These are phyloP conservation scores for Otus sunia DNA, from an alignment of 2,113 vertebrate genomes.

Conservation along the genomic window DNA sequence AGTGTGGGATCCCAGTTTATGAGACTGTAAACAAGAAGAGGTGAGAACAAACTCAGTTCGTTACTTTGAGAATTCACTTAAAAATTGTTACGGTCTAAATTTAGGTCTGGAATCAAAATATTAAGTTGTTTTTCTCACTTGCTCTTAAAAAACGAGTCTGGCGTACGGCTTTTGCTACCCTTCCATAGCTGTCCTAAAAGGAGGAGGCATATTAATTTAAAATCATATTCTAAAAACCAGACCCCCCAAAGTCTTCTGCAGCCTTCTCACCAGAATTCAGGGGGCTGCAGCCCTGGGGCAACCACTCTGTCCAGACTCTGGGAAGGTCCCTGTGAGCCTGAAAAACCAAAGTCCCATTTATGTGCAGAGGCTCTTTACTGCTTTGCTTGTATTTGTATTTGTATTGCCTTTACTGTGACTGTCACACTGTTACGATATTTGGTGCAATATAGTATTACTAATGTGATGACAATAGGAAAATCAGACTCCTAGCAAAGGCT, in stretches of 20 bases:
- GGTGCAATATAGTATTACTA: neutral
- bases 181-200: neutral
- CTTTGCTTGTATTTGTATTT: neutral
- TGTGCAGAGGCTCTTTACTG: neutral
- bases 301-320: neutral
- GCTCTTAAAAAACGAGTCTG: neutral
- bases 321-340: neutral
- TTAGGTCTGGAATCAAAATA: neutral
- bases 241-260: neutral
- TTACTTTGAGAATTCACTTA: slow-evolving; percentile 14
- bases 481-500: neutral
- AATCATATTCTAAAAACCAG: neutral
- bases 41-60: neutral
- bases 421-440: neutral
- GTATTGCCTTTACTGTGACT: neutral
- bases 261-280: neutral
- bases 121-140: neutral
- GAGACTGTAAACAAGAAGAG: slow-evolving; percentile 58
- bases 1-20: slow-evolving; percentile 48
- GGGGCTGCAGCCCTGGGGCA: neutral
- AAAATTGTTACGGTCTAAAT: neutral
- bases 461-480: neutral
- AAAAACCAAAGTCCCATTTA: neutral
- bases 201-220: neutral
- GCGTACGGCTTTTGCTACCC: neutral